phyloP scores from a whole-genome alignment of 2,888 invertebrate genomes.

The Xanthia togata region DNA sequence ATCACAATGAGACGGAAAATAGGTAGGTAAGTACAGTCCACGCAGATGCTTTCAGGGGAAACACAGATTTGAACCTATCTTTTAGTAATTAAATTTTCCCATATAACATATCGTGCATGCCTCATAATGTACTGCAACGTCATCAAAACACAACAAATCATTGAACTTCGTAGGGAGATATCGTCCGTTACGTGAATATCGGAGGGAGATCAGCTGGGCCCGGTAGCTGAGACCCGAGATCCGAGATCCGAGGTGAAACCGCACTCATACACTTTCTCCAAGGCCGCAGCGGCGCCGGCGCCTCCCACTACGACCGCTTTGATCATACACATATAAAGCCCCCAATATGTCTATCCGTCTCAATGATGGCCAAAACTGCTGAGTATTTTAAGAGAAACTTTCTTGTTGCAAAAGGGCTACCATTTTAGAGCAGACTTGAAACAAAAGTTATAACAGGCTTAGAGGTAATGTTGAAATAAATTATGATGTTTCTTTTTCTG shows the following conservation, averaged over 20 bases:
- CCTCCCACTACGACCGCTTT: conserved; percentile 67
- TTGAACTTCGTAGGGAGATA: conserved; percentile 68
- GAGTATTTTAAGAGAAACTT: conserved; percentile 19
- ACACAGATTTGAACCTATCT: background rate
- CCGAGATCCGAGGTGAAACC: conserved; percentile 79
- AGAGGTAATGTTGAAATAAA: too few relatives aligned
- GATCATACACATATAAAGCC: conserved; percentile 56
- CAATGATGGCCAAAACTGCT: conserved; percentile 34
- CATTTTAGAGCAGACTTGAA: conserved; percentile 2
- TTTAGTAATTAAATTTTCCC: background rate
- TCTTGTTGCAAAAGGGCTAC: conserved; percentile 6
- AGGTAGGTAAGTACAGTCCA: background rate
- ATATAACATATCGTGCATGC: background rate
- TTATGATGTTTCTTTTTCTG: too few relatives aligned
- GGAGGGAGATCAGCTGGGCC: conserved; percentile 71
- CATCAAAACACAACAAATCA: conserved; percentile 49
- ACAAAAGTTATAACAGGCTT: background rate
- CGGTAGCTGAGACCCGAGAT: conserved; percentile 65
- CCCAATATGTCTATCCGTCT: conserved; percentile 56
- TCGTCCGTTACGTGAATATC: conserved; percentile 69
- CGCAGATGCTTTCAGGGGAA: background rate
- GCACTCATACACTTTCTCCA: conserved; percentile 84
- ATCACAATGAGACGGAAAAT: conserved; percentile 5
- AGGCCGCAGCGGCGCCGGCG: conserved; percentile 81
- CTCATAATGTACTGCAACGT: conserved; percentile 6